Evolutionary conservation across 2,113 vertebrate species (phyloP).

Genomic region (Otis tarda): DNA sequence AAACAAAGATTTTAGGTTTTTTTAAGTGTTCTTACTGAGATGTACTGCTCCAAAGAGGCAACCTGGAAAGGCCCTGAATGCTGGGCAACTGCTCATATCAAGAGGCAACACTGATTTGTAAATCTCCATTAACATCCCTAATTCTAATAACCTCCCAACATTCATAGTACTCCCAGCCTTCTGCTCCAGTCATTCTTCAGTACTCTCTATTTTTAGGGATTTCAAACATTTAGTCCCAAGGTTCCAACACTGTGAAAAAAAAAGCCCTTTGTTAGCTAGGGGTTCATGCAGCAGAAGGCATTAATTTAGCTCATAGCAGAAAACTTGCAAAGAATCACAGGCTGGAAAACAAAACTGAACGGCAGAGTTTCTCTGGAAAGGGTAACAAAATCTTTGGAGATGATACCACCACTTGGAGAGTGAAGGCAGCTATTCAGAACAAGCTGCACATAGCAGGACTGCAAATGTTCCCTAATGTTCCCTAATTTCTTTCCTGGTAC

Average conservation of each 20-base stretch:
- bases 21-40: neutral
- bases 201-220: neutral
- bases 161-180: neutral
- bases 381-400: neutral
- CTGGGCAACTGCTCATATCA: neutral
- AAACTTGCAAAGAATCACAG: neutral
- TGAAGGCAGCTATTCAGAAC: neutral
- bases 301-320: neutral
- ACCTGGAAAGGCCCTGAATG: neutral
- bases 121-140: neutral
- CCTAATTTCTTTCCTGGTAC: neutral
- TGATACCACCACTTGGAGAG: neutral
- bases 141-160: neutral
- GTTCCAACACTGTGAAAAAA: neutral
- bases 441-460: neutral
- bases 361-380: neutral
- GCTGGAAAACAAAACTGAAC: neutral
- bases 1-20: neutral
- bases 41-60: neutral
- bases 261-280: neutral
- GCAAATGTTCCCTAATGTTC: neutral
- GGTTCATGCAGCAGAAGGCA: neutral
- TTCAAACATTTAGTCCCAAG: neutral
- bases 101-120: neutral
- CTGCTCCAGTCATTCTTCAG: neutral